Conservation (phyloP, 2,888 invertebrate genomes). For the Folsomia manolachei region DNA sequence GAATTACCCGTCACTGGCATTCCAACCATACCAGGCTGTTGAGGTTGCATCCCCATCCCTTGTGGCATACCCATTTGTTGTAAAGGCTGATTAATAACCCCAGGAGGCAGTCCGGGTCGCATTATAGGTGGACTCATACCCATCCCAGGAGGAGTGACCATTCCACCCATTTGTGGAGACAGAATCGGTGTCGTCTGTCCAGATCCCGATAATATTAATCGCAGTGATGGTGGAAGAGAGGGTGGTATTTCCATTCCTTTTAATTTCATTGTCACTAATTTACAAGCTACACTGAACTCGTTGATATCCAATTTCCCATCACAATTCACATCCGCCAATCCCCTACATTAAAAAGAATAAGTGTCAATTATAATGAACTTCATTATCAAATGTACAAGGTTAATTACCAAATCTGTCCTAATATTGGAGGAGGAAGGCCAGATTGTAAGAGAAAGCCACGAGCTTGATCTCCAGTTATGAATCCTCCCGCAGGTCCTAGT, state of each 20-base stretch:
- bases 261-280: slow-evolving; percentile 87
- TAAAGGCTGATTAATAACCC: slow-evolving; percentile 31
- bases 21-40: slow-evolving; percentile 26
- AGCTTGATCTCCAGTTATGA: slow-evolving; percentile 88
- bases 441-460: slow-evolving; percentile 90
- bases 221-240: slow-evolving; percentile 52
- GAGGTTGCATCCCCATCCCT: slow-evolving; percentile 14
- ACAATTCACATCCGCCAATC: slow-evolving; percentile 87
- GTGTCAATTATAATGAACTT: slow-evolving; percentile 2
- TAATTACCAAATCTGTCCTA: slow-evolving; percentile 91
- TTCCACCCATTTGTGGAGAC: slow-evolving; percentile 40
- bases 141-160: slow-evolving; percentile 31
- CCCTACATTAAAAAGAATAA: slow-evolving; percentile 59
- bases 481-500: slow-evolving; percentile 79
- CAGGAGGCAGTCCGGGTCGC: background rate
- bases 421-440: slow-evolving; percentile 78
- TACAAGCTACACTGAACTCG: slow-evolving; percentile 98
- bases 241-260: slow-evolving; percentile 88
- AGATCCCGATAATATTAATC: slow-evolving; percentile 39
- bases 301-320: slow-evolving; percentile 95
- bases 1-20: slow-evolving; percentile 13
- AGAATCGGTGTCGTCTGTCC: slow-evolving; percentile 42
- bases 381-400: slow-evolving; percentile 10
- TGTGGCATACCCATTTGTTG: slow-evolving; percentile 5
- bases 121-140: slow-evolving; percentile 60